These are phyloP conservation scores for Cervus canadensis DNA, from an alignment of 2,113 vertebrate genomes.

Conservation along the genomic window DNA sequence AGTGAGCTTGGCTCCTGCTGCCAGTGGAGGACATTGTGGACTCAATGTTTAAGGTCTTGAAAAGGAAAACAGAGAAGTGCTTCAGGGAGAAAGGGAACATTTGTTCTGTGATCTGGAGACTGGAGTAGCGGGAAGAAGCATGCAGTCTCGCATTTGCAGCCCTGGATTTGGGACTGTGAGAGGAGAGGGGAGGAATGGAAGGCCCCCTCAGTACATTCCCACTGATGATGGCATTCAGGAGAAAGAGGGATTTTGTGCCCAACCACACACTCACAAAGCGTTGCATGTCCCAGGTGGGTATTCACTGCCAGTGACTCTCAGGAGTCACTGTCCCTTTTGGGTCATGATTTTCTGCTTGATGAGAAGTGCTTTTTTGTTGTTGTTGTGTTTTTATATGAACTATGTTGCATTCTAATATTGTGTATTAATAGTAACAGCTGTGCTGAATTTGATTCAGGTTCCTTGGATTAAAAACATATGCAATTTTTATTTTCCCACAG, in stretches of 20 bases:
- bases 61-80: neutral
- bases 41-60: neutral
- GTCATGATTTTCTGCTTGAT: neutral
- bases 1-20: neutral
- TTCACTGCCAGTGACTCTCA: neutral
- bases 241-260: neutral
- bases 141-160: neutral
- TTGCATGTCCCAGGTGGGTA: fast-evolving
- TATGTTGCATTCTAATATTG: neutral
- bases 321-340: neutral
- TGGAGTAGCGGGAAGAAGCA: neutral
- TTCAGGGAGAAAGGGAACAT: neutral
- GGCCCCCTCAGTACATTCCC: neutral
- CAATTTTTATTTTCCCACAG: neutral
- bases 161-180: neutral
- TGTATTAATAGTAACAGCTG: neutral
- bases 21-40: neutral
- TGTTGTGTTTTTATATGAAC: neutral
- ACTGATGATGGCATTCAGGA: neutral
- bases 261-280: neutral
- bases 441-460: neutral
- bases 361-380: neutral
- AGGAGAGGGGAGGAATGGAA: neutral
- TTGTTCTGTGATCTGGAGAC: neutral
- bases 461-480: neutral